phyloP scores from a whole-genome alignment of 1,140 invertebrate genomes.

The Frieseomelitta varia region DNA sequence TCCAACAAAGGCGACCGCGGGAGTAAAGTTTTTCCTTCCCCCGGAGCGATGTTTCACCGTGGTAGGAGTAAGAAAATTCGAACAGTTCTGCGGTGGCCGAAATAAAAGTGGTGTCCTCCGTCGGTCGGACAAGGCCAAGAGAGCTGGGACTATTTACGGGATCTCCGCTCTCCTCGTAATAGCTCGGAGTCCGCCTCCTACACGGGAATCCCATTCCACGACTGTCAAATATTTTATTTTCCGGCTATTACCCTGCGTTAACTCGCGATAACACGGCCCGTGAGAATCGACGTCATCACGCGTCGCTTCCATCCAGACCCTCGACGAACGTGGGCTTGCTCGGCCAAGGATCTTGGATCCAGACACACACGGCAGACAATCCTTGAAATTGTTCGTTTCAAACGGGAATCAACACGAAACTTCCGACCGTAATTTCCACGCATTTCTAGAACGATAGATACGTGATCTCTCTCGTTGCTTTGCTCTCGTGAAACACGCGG shows the following conservation, averaged over 20 bases:
- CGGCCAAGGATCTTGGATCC: no score
- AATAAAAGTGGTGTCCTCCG: constrained; percentile 29
- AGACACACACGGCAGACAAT: no score
- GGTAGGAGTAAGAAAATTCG: constrained; percentile 40
- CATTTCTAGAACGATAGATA: not conserved
- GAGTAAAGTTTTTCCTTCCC: constrained; percentile 28
- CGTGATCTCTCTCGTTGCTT: not conserved
- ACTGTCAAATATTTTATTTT: constrained; percentile 42
- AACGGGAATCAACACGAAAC: no score
- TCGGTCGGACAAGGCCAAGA: constrained; percentile 10
- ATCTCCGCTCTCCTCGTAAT: constrained; percentile 4
- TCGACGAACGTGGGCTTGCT: no score
- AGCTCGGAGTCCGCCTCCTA: not conserved
- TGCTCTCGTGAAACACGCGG: not conserved
- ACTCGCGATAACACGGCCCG: constrained; percentile 6
- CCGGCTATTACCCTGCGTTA: constrained; percentile 18
- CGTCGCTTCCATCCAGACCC: no score
- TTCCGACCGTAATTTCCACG: no score
- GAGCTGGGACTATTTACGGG: constrained; percentile 28
- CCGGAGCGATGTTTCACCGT: constrained; percentile 19
- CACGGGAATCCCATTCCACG: constrained; percentile 39
- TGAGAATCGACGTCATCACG: not conserved
- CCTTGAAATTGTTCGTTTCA: no score
- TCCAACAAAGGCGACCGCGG: constrained; percentile 22
- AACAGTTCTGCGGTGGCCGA: not conserved